Conservation (phyloP, 2,797 vertebrate species). For the Fistularia tabacaria region DNA sequence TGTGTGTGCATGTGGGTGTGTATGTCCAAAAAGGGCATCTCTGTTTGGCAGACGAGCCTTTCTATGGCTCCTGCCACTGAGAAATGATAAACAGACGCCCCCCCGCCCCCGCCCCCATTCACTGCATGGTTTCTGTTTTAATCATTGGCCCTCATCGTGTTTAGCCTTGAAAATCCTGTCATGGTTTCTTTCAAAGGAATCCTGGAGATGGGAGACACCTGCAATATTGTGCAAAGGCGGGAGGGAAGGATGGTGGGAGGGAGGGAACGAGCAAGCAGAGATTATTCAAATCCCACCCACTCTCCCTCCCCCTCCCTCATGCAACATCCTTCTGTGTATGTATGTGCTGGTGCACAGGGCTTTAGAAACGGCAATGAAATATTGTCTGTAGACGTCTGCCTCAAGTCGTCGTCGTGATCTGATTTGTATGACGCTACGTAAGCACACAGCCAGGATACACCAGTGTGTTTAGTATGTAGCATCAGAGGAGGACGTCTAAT, state of each 20-base stretch:
- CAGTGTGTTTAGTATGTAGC: neutral
- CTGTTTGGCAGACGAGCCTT: too few species aligned
- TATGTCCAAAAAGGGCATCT: neutral
- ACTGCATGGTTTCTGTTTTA: neutral
- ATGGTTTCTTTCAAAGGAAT: slow-evolving; percentile 1
- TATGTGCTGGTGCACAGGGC: slow-evolving; percentile 13
- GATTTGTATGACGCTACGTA: too few species aligned
- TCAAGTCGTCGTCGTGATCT: too few species aligned
- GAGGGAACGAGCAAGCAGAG: slow-evolving; percentile 1
- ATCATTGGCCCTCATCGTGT: slow-evolving; percentile 2
- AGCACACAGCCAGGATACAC: slow-evolving; percentile 2
- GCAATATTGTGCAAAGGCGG: neutral
- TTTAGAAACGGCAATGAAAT: slow-evolving; percentile 8
- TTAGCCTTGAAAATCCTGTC: slow-evolving; percentile 9
- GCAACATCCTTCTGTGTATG: slow-evolving; percentile 24
- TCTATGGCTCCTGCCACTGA: too few species aligned
- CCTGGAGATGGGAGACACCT: neutral
- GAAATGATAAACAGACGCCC: too few species aligned
- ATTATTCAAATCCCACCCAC: slow-evolving; percentile 47
- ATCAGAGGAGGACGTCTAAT: slow-evolving; percentile 12
- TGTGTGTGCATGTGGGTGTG: neutral
- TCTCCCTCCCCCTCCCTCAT: slow-evolving; percentile 27
- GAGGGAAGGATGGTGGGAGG: neutral
- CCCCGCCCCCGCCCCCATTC: neutral
- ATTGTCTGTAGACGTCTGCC: too few species aligned